Conservation (phyloP, 2,888 invertebrate genomes). For the Aporophyla nigra region DNA sequence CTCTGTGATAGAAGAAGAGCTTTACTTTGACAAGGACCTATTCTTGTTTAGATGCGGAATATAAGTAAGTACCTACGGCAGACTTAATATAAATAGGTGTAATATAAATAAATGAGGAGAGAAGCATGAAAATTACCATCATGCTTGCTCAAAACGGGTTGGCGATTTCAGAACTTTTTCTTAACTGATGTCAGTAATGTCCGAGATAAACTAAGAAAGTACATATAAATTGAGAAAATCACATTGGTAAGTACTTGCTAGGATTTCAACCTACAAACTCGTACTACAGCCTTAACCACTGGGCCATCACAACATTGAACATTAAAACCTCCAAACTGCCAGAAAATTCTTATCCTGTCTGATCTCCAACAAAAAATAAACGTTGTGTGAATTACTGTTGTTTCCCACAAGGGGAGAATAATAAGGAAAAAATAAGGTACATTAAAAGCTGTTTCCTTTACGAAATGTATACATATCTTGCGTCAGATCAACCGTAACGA, state of each 20-base stretch:
- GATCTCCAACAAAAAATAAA: constrained; percentile 11
- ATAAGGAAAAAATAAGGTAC: constrained; percentile 4
- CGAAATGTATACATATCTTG: constrained; percentile 23
- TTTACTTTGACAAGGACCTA: no score
- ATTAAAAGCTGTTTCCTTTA: constrained; percentile 37
- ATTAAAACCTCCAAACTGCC: not conserved
- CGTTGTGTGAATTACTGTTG: constrained; percentile 7
- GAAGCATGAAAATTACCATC: not conserved
- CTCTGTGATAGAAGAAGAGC: no score
- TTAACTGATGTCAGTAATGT: not conserved
- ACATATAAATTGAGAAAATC: not conserved
- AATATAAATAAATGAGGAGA: not conserved
- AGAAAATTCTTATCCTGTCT: not conserved
- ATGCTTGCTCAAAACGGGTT: not conserved
- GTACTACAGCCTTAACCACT: not conserved
- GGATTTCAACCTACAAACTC: not conserved
- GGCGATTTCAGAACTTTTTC: not conserved
- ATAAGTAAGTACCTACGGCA: no score
- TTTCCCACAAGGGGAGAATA: constrained; percentile 22
- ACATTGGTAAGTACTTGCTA: not conserved
- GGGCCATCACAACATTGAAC: not conserved
- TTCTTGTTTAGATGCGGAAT: no score
- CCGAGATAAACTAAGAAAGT: not conserved
- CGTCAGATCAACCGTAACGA: constrained; percentile 38
- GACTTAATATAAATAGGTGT: no score